phyloP scores from a whole-genome alignment of 2,888 invertebrate genomes.

The Pherbina coryleti region DNA sequence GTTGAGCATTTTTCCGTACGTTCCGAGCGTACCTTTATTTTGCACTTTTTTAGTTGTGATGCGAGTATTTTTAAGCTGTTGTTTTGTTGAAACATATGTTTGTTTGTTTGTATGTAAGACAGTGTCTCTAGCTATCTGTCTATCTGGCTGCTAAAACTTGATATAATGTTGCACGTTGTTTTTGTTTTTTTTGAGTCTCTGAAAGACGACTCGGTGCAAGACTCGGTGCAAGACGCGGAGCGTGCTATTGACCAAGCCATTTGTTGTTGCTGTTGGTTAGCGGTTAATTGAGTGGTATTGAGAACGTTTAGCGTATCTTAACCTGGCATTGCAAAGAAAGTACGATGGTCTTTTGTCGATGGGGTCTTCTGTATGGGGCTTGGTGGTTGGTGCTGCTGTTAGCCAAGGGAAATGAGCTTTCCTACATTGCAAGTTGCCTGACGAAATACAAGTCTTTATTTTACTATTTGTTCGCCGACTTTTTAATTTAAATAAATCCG shows the following conservation, averaged over 20 bases:
- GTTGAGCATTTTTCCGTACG: neutral
- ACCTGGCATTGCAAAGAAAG: neutral
- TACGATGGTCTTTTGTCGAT: too few relatives aligned
- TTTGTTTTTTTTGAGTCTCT: neutral
- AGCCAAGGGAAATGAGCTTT: too few relatives aligned
- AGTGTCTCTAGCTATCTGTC: neutral
- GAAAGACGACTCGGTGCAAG: neutral
- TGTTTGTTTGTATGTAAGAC: neutral
- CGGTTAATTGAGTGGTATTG: conserved; percentile 3
- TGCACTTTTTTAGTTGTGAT: neutral
- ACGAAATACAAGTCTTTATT: too few relatives aligned
- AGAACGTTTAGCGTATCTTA: neutral
- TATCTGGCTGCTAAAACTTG: neutral
- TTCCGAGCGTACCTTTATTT: neutral
- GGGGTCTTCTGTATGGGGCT: too few relatives aligned
- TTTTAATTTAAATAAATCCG: too few relatives aligned
- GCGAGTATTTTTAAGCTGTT: neutral
- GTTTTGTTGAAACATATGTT: neutral
- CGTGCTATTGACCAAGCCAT: too few relatives aligned
- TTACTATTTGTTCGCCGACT: too few relatives aligned
- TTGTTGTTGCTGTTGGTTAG: neutral
- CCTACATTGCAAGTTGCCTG: too few relatives aligned
- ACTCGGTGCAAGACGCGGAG: too few relatives aligned
- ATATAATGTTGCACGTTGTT: neutral
- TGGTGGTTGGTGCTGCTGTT: too few relatives aligned